Evolutionary conservation across 2,888 invertebrate genomes (phyloP).

Genomic region (Cataglyphis altisquamis): DNA sequence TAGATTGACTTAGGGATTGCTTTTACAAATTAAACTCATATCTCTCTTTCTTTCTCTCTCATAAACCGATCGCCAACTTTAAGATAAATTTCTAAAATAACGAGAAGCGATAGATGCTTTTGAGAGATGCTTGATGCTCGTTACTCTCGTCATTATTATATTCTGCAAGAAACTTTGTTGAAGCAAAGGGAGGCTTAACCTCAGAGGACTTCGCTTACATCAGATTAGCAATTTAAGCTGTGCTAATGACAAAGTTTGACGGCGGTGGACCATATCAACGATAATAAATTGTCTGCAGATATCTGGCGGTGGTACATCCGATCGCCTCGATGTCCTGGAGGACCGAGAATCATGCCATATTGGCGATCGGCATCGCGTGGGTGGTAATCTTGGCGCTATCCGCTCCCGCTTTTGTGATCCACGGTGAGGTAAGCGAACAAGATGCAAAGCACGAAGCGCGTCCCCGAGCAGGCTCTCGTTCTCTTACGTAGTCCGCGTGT

Average conservation of each 20-base stretch:
- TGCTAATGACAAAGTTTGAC: neutral
- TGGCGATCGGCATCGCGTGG: conserved; percentile 94
- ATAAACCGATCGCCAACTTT: neutral
- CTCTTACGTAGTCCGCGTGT: conserved; percentile 72
- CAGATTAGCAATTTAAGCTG: neutral
- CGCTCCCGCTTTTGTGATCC: conserved; percentile 92
- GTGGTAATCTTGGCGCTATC: conserved; percentile 92
- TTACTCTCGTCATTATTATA: neutral
- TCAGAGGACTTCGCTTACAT: neutral
- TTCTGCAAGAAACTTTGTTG: neutral
- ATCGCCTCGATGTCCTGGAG: conserved; percentile 95
- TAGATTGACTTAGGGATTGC: neutral
- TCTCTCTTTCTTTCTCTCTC: too few relatives aligned
- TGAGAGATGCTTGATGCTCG: too few relatives aligned
- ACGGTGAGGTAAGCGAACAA: conserved; percentile 90
- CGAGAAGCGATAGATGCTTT: neutral
- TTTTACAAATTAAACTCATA: neutral
- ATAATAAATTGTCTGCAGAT: conserved; percentile 83
- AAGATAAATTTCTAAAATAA: neutral
- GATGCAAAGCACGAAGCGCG: neutral
- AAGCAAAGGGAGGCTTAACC: neutral
- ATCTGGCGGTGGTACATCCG: conserved; percentile 97
- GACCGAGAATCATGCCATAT: conserved; percentile 93
- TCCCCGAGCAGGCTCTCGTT: neutral
- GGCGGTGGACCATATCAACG: neutral